These are phyloP conservation scores for Rhinolophus ferrumequinum DNA, from an alignment of 2,113 vertebrate genomes.

Conservation along the genomic window DNA sequence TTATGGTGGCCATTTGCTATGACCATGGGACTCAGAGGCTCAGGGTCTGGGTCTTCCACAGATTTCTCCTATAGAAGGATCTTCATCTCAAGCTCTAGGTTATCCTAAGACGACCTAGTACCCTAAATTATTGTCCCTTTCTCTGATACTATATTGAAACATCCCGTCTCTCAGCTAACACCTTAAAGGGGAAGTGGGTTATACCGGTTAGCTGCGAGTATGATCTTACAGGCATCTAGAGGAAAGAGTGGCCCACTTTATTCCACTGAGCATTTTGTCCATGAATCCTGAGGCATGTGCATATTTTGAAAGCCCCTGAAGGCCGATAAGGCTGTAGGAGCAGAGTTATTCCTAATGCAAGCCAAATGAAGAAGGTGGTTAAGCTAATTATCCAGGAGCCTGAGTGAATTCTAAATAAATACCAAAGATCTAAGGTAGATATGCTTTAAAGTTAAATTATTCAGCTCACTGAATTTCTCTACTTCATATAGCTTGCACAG, in stretches of 20 bases:
- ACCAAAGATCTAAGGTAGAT: not conserved
- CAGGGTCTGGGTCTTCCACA: not conserved
- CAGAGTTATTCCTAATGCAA: not conserved
- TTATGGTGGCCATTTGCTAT: not conserved
- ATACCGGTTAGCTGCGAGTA: not conserved
- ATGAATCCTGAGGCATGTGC: not conserved
- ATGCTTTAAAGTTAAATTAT: conserved; percentile 34
- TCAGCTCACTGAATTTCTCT: conserved; percentile 20
- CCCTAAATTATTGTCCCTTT: not conserved
- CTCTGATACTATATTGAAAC: not conserved
- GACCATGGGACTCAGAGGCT: not conserved
- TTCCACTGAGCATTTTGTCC: not conserved
- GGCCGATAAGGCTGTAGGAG: not conserved
- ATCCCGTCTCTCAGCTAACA: not conserved
- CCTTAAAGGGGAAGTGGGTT: not conserved
- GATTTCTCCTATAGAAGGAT: not conserved
- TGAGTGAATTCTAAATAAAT: not conserved
- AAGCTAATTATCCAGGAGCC: not conserved
- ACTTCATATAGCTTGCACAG: not conserved
- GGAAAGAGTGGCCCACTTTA: not conserved
- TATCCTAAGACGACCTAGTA: not conserved
- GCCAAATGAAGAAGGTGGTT: not conserved
- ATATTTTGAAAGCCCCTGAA: not conserved
- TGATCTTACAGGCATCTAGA: not conserved
- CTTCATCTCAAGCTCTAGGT: not conserved